Evolutionary conservation across 2,888 invertebrate genomes (phyloP), one percentile per base, ranked within the genome.

Genomic region (Panzeria rudis): DNA sequence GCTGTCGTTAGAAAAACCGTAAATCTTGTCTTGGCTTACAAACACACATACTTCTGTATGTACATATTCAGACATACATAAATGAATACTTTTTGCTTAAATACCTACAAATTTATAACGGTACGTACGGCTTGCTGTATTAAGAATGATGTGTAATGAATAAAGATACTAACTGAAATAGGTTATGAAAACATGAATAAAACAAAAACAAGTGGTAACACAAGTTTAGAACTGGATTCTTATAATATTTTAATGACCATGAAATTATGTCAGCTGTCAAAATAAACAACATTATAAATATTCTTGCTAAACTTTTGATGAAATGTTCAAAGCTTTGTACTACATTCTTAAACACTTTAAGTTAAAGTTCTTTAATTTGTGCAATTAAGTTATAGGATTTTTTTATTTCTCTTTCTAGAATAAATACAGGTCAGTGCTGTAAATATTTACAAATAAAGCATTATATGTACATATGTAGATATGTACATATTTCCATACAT

Each of bases 1-100:
- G 85, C 82, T 82, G 82, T 75, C 81, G 81, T 81, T 83, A 64
- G 71, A 83, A 82, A 81, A 85, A 73, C 77, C 81, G 78, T 85
- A 85, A 85, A 78, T 82, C 85, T 78, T 82, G 77, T 82, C 73
- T 78, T 85, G 69, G 59, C 82, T 75, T 77, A 77, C 61, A 81
- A n/a, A 56, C 35, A 82, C 59, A 32, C 25, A 32, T 13, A 38
- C n/a, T 5, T 11, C 25, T 17, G 35, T 13, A 78, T 4, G 13
- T 0, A 20, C 17, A 44, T 13, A 47, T 13, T n/a, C 23, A 35
- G 13, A 78, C 13, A 25, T 0, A 20, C 25, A 44, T n/a, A n/a
- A n/a, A n/a, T n/a, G n/a, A n/a, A n/a, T n/a, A 47, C 23, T 17
- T 72, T 73, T 50, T 73, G 41, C 13, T 25, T 1, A 29, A 23